Evolutionary conservation across 2,113 vertebrate species (phyloP), one percentile per base, ranked within the genome.

Genomic region (Mionectes macconnelli): DNA sequence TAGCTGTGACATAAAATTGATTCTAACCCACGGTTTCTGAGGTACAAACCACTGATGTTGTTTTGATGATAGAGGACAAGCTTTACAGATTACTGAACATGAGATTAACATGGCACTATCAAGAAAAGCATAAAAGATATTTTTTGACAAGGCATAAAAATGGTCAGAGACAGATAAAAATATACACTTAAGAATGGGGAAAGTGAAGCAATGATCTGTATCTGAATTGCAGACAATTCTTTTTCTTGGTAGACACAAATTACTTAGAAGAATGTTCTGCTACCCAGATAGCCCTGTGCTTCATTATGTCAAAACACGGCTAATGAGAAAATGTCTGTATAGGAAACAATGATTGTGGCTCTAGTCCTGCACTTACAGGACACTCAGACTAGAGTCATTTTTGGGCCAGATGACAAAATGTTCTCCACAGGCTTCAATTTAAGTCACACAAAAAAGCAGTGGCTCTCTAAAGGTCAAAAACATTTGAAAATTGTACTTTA

Each of bases 51-150:
- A 45, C 31, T 92, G 91, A 94, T 60, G 73, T 85, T 96, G 81
- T 95, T 90, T 84, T 90, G 93, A 95, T 96, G 90, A 96, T 96
- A 93, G 31, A 93, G 76, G 80, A 89, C 88, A 87, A 94, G 92
- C 88, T 90, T 92, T 96, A 79, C 69, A 96, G 93, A 94, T 90
- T 94, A 90, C 82, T 90, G 90, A 95, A 87, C 47, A 81, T 81
- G 88, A 94, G 80, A 95, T 92, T 96, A 97, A 90, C 95, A 86
- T 19, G 69, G 67, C 82, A 64, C 92, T 93, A 95, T 94, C 92
- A 90, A 88, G 90, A 62, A 96, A 91, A 93, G 82, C 92, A 95
- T 94, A 84, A 75, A 96, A 87, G 56, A 93, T 70, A 30, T 12
- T 31, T 92, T 90, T 93, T 94, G 88, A 94, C 92, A 90, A 59